A percentile compares a stretch with the other conserved stretches of the same genome.
Conservation (phyloP, 2,113 vertebrate species). For the Neotoma lepida region DNA sequence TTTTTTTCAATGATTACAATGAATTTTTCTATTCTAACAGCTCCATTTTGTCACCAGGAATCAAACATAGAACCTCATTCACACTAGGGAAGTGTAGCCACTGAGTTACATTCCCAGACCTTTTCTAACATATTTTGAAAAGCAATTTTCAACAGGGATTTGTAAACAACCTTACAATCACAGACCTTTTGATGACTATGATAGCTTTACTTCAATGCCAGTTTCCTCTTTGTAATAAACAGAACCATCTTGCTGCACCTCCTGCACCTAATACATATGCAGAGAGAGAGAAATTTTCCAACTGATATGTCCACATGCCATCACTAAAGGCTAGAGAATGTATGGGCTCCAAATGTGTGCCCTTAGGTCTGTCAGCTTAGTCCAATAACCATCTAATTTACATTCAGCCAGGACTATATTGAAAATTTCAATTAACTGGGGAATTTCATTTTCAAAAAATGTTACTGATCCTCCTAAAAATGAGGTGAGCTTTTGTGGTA, state of each 20-base stretch:
- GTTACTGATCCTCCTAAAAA: conserved; percentile 52
- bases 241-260: conserved; percentile 44
- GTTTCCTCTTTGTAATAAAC: conserved; percentile 60
- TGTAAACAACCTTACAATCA: conserved; percentile 45
- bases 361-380: conserved; percentile 50
- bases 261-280: conserved; percentile 53
- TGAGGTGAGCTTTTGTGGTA: neutral
- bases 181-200: conserved; percentile 16
- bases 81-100: neutral
- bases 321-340: conserved; percentile 57
- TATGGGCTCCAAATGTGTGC: conserved; percentile 43
- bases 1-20: conserved; percentile 31
- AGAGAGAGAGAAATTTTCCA: conserved; percentile 58
- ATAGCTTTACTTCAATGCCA: conserved; percentile 33
- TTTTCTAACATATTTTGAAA: conserved; percentile 47
- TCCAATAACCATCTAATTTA: conserved; percentile 47
- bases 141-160: conserved; percentile 56
- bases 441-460: conserved; percentile 66
- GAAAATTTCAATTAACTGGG: conserved; percentile 56
- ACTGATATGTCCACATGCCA: conserved; percentile 28
- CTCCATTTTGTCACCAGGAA: neutral
- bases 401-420: conserved; percentile 39
- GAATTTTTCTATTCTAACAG: conserved; percentile 59
- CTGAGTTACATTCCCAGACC: neutral
- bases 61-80: neutral